phyloP scores from a whole-genome alignment of 2,888 invertebrate genomes.

The Dolichopus griseipennis region DNA sequence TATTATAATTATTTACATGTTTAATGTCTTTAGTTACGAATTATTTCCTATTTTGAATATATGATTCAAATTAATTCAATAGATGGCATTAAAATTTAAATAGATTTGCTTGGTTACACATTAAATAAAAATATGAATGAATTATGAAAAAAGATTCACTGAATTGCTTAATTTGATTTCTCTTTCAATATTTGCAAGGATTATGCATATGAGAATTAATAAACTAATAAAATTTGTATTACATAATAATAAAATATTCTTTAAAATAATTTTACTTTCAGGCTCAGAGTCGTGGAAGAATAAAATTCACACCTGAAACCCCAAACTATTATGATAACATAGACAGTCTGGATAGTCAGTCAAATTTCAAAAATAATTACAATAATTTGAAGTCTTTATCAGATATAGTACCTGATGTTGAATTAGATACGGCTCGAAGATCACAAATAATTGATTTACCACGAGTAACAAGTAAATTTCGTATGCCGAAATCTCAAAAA shows the following conservation, averaged over 20 bases:
- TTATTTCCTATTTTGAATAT: no score
- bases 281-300: constrained; percentile 27
- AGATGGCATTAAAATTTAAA: no score
- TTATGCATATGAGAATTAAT: no score
- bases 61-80: no score
- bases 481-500: constrained; percentile 7
- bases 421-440: neutral
- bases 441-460: constrained; percentile 7
- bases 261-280: constrained; percentile 15
- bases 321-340: neutral
- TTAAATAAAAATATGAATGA: no score
- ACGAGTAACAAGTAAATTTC: constrained; percentile 21
- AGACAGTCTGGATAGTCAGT: constrained; percentile 11
- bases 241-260: neutral
- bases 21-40: no score
- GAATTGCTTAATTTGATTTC: no score
- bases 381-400: constrained; percentile 9
- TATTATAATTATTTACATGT: no score
- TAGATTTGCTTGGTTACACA: no score
- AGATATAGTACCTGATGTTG: neutral
- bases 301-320: constrained; percentile 19
- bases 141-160: no score
- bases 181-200: no score
- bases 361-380: constrained; percentile 16
- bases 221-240: neutral